Evolutionary conservation across 2,888 invertebrate species (phyloP).

Genomic region (Operophtera brumata): DNA sequence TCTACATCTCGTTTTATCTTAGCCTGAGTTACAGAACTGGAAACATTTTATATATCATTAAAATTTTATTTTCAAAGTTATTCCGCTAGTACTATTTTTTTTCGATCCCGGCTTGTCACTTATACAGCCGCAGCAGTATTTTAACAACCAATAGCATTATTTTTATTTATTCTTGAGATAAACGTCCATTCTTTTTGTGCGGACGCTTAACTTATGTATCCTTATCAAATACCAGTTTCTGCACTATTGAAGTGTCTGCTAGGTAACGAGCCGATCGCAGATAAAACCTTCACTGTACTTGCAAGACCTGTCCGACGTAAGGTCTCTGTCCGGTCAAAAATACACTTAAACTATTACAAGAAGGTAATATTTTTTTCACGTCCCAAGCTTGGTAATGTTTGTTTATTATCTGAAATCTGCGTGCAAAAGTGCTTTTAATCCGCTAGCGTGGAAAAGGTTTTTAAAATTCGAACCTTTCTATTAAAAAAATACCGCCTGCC

Average conservation of each 20-base stretch:
- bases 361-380: too few species aligned
- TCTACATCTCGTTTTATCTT: too few species aligned
- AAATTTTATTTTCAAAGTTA: too few species aligned
- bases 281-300: conserved; percentile 41
- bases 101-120: conserved; percentile 14
- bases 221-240: conserved; percentile 35
- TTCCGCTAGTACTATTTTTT: background rate
- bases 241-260: conserved; percentile 62
- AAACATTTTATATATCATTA: too few species aligned
- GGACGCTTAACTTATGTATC: conserved; percentile 33
- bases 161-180: conserved; percentile 21
- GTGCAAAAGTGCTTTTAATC: too few species aligned
- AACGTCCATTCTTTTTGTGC: conserved; percentile 24
- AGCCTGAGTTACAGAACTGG: too few species aligned
- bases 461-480: too few species aligned
- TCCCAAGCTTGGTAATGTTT: too few species aligned
- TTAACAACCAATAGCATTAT: conserved; percentile 17
- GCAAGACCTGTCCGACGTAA: background rate
- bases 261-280: conserved; percentile 61
- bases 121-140: conserved; percentile 20
- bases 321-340: background rate
- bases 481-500: too few species aligned
- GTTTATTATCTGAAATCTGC: too few species aligned
- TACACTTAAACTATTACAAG: too few species aligned
- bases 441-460: too few species aligned